A percentile compares a stretch with the other conserved stretches of the same genome.
These are phyloP conservation scores for Arctopsyche grandis DNA, from an alignment of 1,140 invertebrate species.

Conservation along the genomic window DNA sequence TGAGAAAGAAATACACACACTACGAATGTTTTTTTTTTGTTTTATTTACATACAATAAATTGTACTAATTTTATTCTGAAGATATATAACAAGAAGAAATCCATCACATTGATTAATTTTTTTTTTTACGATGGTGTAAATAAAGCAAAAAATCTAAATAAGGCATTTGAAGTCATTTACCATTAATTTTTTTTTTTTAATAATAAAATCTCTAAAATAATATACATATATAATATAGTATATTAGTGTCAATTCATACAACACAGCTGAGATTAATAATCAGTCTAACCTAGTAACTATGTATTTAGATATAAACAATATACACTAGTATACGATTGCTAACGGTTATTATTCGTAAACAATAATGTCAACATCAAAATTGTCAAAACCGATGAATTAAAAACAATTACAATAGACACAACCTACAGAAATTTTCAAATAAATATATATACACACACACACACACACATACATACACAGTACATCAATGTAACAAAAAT, in stretches of 20 bases:
- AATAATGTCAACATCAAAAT: background rate
- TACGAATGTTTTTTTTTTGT: conserved; percentile 45
- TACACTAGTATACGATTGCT: background rate
- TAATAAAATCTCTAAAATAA: background rate
- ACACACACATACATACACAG: background rate
- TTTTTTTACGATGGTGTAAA: background rate
- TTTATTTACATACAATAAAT: conserved; percentile 51
- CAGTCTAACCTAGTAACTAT: background rate
- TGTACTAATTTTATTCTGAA: conserved; percentile 3
- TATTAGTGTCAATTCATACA: background rate
- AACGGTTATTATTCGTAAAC: background rate
- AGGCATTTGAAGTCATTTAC: conserved; percentile 16
- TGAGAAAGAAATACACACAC: conserved; percentile 43
- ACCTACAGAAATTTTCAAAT: background rate
- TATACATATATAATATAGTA: too few species aligned
- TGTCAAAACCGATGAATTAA: background rate
- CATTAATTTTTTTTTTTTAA: background rate
- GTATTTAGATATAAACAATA: background rate
- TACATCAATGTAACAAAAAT: too few species aligned
- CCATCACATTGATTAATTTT: background rate
- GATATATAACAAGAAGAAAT: conserved; percentile 32
- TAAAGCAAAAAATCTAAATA: conserved; percentile 22
- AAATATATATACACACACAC: background rate
- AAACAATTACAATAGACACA: background rate
- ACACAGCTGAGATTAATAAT: conserved; percentile 13